A percentile compares a stretch with the other conserved stretches of the same genome.
These are phyloP conservation scores for Ardeotis arabs DNA, from an alignment of 2,113 vertebrate species.

Conservation along the genomic window DNA sequence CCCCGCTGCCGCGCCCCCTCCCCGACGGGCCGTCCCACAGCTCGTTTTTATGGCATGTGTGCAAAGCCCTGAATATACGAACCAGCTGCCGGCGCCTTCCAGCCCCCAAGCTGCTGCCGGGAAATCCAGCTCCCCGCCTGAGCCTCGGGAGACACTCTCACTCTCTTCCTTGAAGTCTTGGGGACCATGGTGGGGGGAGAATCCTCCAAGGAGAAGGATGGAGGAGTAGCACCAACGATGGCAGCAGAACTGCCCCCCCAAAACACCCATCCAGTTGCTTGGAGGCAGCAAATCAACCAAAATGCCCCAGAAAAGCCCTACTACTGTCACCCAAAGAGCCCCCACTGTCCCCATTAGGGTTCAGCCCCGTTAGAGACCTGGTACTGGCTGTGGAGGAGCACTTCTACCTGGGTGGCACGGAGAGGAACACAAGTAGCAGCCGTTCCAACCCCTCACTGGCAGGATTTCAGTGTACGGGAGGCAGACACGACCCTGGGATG, in stretches of 20 bases:
- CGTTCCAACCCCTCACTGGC: not conserved
- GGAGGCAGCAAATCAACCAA: not conserved
- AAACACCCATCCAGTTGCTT: not conserved
- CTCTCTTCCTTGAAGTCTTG: not conserved
- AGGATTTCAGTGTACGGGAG: rapidly evolving
- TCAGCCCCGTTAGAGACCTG: not conserved
- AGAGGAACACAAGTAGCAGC: not conserved
- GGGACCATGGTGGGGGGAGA: not conserved
- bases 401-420: too few relatives aligned
- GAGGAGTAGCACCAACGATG: not conserved
- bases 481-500: rapidly evolving
- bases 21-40: rapidly evolving
- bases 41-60: not conserved
- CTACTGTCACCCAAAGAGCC: not conserved
- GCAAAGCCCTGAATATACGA: not conserved
- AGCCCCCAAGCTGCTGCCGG: not conserved
- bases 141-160: not conserved
- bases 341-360: not conserved
- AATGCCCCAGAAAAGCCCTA: rapidly evolving
- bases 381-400: not conserved
- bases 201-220: not conserved
- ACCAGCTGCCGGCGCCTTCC: not conserved
- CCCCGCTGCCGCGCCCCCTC: not conserved
- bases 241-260: not conserved
- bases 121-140: not conserved